Percentiles rank a stretch among this genome's conserved stretches.
Evolutionary conservation across 2,888 invertebrate genomes (phyloP).

Genomic region (Physocephala rufipes): DNA sequence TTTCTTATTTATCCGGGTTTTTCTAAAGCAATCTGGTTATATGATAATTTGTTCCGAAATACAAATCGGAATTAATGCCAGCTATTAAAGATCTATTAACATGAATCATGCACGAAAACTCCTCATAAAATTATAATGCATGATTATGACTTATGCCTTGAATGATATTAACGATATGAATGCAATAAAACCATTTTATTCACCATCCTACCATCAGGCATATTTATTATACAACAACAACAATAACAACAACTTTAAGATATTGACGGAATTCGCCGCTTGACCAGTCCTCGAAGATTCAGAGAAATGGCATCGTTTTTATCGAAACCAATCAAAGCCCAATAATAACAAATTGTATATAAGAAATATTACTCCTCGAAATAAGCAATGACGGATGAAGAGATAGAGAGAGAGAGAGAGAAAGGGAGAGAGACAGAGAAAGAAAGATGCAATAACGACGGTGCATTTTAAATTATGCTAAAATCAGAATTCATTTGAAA

Average conservation of each 20-base stretch:
- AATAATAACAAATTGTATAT: not conserved
- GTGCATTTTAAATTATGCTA: constrained; percentile 29
- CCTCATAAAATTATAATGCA: too few relatives aligned
- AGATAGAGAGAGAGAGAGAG: too few relatives aligned
- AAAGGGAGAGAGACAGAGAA: too few relatives aligned
- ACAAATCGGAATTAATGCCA: too few relatives aligned
- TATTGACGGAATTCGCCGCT: not conserved
- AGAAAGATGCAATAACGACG: not conserved
- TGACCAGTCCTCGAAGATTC: constrained; percentile 15
- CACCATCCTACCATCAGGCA: not conserved
- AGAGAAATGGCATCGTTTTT: constrained; percentile 33
- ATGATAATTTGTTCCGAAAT: too few relatives aligned
- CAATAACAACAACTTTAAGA: not conserved
- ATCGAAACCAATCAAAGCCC: constrained; percentile 27
- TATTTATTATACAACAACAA: not conserved
- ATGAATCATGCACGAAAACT: too few relatives aligned
- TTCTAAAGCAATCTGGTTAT: too few relatives aligned
- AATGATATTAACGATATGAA: constrained; percentile 1
- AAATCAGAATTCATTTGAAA: constrained; percentile 26
- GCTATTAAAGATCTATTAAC: too few relatives aligned
- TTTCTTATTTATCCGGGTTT: too few relatives aligned
- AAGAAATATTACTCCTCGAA: not conserved
- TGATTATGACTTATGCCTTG: too few relatives aligned
- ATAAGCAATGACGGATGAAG: not conserved
- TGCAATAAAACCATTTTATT: not conserved